Evolutionary conservation across 2,888 invertebrate species (phyloP).

Genomic region (Metacarcinus magister): DNA sequence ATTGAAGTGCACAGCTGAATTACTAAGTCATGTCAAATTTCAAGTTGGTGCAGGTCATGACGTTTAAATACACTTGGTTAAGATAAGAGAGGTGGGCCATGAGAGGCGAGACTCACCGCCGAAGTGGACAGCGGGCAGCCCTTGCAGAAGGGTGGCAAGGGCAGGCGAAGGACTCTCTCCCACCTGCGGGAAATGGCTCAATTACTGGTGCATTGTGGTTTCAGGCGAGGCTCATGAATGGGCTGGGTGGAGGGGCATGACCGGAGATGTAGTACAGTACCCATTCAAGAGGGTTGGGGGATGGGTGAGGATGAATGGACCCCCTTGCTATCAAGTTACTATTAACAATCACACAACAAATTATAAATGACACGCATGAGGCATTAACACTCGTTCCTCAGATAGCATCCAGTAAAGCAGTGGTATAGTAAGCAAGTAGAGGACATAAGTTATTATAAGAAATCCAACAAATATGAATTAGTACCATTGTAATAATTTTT

Average conservation of each 20-base stretch:
- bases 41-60: background rate
- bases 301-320: too few relatives aligned
- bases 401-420: too few relatives aligned
- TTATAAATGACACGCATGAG: too few relatives aligned
- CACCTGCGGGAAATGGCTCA: slow-evolving; percentile 34
- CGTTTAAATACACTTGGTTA: background rate
- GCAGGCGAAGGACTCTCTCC: slow-evolving; percentile 73
- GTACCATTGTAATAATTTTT: too few relatives aligned
- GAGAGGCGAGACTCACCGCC: slow-evolving; percentile 61
- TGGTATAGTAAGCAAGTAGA: too few relatives aligned
- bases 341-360: too few relatives aligned
- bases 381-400: too few relatives aligned
- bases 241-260: background rate
- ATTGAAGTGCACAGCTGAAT: background rate
- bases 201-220: background rate
- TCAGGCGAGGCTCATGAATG: too few relatives aligned
- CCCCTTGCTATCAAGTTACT: too few relatives aligned
- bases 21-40: background rate
- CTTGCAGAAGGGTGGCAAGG: slow-evolving; percentile 70
- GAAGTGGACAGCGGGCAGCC: slow-evolving; percentile 67
- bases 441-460: too few relatives aligned
- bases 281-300: background rate
- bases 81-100: background rate
- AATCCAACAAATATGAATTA: too few relatives aligned
- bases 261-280: background rate